Evolutionary conservation across 2,113 vertebrate genomes (phyloP), one percentile per base, ranked within the genome.

Genomic region (Danionella cerebrum): DNA sequence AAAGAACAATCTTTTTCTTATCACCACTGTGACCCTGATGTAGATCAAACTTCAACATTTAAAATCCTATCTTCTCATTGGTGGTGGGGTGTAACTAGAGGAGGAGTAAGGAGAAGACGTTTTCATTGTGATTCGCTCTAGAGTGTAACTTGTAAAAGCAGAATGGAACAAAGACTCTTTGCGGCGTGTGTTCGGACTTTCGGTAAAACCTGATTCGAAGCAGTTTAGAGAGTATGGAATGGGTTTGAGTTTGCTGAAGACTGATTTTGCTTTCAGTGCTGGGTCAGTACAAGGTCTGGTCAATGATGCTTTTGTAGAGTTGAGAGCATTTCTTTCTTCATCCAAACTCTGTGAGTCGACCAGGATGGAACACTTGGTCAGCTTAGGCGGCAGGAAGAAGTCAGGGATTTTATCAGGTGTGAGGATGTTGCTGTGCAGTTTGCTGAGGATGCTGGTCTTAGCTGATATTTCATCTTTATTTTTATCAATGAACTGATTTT

Each of bases 161-260:
- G 81, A 80, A 62, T 84, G 88, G 66, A 90, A 89, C 75, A 89
- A 51, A 42, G 88, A 89, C 75, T 90, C 89, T 54, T 89, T 89
- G 36, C 87, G 77, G 4, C 84, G 72, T 12, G 87, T 90, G 78
- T 89, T 88, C 3, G 82, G 85, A 55, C 85, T 84, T 57, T 89
- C 87, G 14, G 82, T 83, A 2, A 87, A 71, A 18, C 83, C 84
- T 2, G 74, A 67, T 69, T 81, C 83, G 0, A 81, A 87, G 6
- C 67, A 58, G 71, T 42, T 85, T 76, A 63, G 78, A 76, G 71
- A 82, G 81, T 35, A 82, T 71, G 10, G 83, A 75, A 65, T 77
- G 44, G 42, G 60, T 60, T 69, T 80, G 78, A 47, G 58, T 72
- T 65, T 36, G 55, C 45, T 77, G 16, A 10, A 22, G 2, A 19